A percentile compares a stretch with the other conserved stretches of the same genome.
Conservation (phyloP, 2,797 vertebrate genomes). For the Neostethus bicornis region DNA sequence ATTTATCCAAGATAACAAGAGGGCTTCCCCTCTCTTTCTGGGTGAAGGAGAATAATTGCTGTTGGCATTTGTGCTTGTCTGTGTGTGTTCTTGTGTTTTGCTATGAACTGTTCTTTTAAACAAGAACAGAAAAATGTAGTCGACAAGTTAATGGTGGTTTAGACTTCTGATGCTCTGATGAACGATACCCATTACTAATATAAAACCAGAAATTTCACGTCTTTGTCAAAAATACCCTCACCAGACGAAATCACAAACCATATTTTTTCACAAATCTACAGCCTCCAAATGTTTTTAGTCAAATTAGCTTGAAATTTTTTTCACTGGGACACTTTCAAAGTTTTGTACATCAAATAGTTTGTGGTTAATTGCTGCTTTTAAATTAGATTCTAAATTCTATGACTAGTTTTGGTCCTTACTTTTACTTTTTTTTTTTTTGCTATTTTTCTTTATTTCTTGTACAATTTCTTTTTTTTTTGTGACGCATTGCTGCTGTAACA, state of each 20-base stretch:
- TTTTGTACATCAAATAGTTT: too few species aligned
- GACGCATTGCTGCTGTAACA: too few species aligned
- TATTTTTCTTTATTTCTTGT: too few species aligned
- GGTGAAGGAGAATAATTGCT: conserved; percentile 78
- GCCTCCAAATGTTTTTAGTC: neutral
- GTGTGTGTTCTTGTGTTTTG: conserved; percentile 38
- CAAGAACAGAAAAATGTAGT: conserved; percentile 32
- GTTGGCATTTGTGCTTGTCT: conserved; percentile 40
- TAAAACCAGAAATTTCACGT: neutral
- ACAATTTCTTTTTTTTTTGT: too few species aligned
- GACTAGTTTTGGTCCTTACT: too few species aligned
- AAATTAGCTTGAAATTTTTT: too few species aligned
- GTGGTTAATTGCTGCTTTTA: too few species aligned
- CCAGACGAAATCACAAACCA: neutral
- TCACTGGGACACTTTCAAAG: too few species aligned
- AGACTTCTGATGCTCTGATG: neutral
- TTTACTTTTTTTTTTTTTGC: too few species aligned
- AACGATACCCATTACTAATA: neutral
- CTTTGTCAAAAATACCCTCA: neutral
- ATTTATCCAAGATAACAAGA: conserved; percentile 79
- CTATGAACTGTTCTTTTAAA: conserved; percentile 43
- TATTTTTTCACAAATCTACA: neutral
- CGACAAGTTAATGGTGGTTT: neutral
- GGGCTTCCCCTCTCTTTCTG: conserved; percentile 71
- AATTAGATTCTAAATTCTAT: too few species aligned